Conservation (phyloP, 2,113 vertebrate species). For the Coturnix japonica region DNA sequence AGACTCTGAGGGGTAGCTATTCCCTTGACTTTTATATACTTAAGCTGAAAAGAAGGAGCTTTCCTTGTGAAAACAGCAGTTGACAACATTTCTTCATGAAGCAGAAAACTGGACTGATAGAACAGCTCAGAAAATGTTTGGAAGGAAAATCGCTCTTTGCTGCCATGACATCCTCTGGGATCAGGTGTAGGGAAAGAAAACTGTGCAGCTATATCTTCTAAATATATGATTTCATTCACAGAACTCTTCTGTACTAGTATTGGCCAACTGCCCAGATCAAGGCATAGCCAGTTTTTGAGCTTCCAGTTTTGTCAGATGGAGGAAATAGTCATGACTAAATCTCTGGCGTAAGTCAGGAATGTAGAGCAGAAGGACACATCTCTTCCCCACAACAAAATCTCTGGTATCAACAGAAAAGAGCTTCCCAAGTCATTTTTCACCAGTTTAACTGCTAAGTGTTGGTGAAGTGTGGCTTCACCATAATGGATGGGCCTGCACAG, state of each 20-base stretch:
- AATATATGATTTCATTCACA: not conserved
- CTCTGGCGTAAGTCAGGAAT: fast-evolving
- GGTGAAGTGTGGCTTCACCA: not conserved
- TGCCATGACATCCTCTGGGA: not conserved
- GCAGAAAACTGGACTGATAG: not conserved
- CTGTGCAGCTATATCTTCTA: not conserved
- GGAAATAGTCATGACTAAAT: not conserved
- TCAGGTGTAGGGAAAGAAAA: not conserved
- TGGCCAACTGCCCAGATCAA: not conserved
- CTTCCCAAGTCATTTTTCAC: not conserved
- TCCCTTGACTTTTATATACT: not conserved
- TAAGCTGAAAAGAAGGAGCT: not conserved
- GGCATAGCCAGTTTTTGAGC: not conserved
- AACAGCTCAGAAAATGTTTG: not conserved
- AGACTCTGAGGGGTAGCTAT: not conserved
- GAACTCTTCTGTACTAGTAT: not conserved
- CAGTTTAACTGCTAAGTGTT: not conserved
- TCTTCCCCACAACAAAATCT: not conserved
- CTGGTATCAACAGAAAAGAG: not conserved
- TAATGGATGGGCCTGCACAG: not conserved
- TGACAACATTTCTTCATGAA: not conserved
- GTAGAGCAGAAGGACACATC: not conserved
- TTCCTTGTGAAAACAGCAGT: not conserved
- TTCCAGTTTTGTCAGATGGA: not conserved
- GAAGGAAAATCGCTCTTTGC: not conserved